These are phyloP conservation scores for Climacteris rufus DNA, from an alignment of 2,113 vertebrate species.

Conservation along the genomic window DNA sequence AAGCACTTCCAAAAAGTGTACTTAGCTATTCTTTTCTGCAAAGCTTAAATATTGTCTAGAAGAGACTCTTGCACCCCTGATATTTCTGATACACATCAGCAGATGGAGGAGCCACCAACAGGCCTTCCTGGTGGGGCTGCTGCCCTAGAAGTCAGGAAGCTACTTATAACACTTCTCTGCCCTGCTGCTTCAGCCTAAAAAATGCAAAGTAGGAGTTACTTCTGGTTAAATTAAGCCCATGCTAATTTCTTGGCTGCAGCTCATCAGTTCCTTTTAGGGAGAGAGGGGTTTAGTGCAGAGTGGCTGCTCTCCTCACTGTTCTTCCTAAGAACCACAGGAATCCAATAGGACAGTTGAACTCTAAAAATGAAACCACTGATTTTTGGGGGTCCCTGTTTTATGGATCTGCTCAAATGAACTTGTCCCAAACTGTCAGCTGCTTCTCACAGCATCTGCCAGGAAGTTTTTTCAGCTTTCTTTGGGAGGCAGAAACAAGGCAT, in stretches of 20 bases:
- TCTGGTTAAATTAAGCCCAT: neutral
- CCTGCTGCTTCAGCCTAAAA: neutral
- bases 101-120: neutral
- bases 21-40: neutral
- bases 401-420: neutral
- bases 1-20: neutral
- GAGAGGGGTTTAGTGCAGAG: neutral
- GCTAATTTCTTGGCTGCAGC: neutral
- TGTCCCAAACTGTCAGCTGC: neutral
- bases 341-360: neutral
- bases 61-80: neutral
- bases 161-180: neutral
- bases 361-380: neutral
- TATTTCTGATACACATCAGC: neutral
- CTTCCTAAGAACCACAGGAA: neutral
- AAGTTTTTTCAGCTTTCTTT: neutral
- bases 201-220: neutral
- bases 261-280: neutral
- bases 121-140: neutral
- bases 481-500: neutral
- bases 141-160: neutral
- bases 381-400: neutral
- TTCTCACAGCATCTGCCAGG: neutral
- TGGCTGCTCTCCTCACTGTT: neutral
- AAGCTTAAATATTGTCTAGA: neutral